phyloP scores from a whole-genome alignment of 2,797 vertebrate genomes.

The Premnoplex brunnescens region DNA sequence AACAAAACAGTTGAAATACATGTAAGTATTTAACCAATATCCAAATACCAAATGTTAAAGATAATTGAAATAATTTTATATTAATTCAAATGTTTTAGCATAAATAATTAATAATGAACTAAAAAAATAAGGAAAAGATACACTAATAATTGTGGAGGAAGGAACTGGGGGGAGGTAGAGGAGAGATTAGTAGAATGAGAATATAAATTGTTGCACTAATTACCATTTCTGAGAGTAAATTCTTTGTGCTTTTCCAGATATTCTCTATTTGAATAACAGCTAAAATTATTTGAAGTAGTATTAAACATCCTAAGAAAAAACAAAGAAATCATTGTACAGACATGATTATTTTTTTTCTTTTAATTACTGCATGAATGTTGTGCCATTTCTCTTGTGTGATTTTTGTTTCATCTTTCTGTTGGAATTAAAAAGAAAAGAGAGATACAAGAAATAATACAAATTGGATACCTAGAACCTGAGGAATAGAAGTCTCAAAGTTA shows the following conservation, averaged over 20 bases:
- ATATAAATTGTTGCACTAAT: background rate
- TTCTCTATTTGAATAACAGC: background rate
- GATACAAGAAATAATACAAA: background rate
- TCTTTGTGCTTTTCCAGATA: background rate
- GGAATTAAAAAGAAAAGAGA: background rate
- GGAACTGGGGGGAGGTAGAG: rapidly evolving
- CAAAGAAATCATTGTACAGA: background rate
- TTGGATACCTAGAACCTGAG: background rate
- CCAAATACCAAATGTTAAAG: background rate
- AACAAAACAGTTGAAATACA: background rate
- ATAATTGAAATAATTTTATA: background rate
- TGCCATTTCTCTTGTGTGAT: background rate
- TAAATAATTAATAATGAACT: background rate
- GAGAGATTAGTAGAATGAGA: background rate
- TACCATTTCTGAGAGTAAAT: background rate
- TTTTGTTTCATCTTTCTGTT: background rate
- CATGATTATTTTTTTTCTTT: background rate
- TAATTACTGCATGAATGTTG: background rate
- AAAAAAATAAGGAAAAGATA: background rate
- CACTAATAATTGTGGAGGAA: background rate
- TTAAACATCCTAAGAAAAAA: background rate
- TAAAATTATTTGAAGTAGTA: background rate
- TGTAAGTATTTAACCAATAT: background rate
- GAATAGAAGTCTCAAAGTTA: background rate
- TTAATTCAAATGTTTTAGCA: background rate